Evolutionary conservation across 2,113 vertebrate species (phyloP).

Genomic region (Scomber scombrus): DNA sequence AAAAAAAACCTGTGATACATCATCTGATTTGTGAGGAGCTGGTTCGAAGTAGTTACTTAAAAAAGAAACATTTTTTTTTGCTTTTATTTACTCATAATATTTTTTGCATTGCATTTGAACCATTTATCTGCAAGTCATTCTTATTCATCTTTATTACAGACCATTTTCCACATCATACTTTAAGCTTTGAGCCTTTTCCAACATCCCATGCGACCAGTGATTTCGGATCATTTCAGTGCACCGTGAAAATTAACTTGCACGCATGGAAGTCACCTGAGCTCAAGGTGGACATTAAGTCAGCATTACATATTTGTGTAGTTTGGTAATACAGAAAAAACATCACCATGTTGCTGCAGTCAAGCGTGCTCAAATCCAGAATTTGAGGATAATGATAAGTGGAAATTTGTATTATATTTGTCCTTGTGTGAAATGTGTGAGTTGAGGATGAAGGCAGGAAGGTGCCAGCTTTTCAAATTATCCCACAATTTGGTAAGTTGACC

Average conservation of each 20-base stretch:
- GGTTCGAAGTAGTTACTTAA: neutral
- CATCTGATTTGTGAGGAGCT: neutral
- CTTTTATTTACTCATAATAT: too few relatives aligned
- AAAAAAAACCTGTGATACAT: neutral
- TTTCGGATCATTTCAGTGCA: neutral
- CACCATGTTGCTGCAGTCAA: slow-evolving; percentile 13
- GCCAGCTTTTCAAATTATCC: slow-evolving; percentile 42
- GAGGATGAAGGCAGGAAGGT: slow-evolving; percentile 1
- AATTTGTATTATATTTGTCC: neutral
- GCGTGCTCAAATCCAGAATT: slow-evolving; percentile 26
- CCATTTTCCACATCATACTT: too few relatives aligned
- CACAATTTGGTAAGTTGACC: slow-evolving; percentile 25
- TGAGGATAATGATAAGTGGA: slow-evolving; percentile 37
- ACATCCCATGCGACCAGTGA: neutral
- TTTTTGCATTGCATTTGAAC: too few relatives aligned
- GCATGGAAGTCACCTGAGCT: neutral
- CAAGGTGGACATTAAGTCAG: neutral
- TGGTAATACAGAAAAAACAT: neutral
- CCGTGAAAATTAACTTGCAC: neutral
- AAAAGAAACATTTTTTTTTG: too few relatives aligned
- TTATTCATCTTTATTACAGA: neutral
- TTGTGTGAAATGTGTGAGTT: slow-evolving; percentile 8
- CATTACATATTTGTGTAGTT: neutral
- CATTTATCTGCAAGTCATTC: too few relatives aligned
- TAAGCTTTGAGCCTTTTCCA: neutral